Evolutionary conservation across 2,797 vertebrate species (phyloP), one percentile per base, ranked within the genome.

Genomic region (Dromococcyx pavoninus): DNA sequence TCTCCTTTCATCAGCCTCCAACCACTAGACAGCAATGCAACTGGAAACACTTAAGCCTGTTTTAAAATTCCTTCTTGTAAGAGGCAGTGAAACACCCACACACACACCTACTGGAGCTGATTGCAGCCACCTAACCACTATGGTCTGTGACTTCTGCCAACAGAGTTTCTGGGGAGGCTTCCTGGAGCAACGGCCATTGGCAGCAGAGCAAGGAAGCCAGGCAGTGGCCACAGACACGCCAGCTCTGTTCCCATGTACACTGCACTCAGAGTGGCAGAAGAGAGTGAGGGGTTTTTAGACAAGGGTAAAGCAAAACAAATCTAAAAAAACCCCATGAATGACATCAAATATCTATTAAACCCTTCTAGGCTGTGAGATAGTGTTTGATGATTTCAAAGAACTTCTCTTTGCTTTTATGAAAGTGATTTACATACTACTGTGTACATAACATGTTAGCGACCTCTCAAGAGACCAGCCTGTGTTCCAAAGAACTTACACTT

Each of bases 41-140:
- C 71, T 90, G 95, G 83, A 93, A 96, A 88, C 73, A 65, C 77
- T 94, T 86, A 88, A 81, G 64, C 86, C 71, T 91, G 77, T 61
- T 94, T 89, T 81, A 89, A 71, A 57, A 51, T 69, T 94, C 53
- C 22, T 30, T 56, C 64, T 35, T 88, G 76, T 3, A 66, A 56
- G 44, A 88, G 61, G 79, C 82, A 89, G 69, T 1, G 0, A 71
- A 83, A 86, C 77, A 71, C 54, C 8, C 28, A 53, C 53, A 18
- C 51, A 69, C 44, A 23, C 17, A 46, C 56, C 43, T 56, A 33
- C 24, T 2, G 0, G 18, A 65, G 39, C 21, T 4, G 5, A 67
- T 1, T 50, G 58, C 72, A 75, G 62, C 75, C 88, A 86, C 84
- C 65, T 30, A 75, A 80, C 65, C 7, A 0, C 72, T 66, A 11